Conservation (phyloP, 2,888 invertebrate genomes). For the Trissolcus brochymenae region DNA sequence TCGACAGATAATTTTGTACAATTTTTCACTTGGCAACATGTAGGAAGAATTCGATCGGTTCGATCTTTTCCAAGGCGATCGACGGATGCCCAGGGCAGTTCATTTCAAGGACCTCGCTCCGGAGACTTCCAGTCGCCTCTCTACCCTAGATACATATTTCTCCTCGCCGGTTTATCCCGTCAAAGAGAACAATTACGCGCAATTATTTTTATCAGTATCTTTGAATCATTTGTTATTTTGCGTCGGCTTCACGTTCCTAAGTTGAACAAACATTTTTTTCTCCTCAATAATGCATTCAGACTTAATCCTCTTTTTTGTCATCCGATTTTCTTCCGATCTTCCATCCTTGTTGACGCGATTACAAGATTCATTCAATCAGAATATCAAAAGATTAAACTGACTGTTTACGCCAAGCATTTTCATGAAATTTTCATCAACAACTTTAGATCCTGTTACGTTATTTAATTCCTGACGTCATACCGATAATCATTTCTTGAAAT, state of each 20-base stretch:
- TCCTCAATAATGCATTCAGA: too few species aligned
- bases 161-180: neutral
- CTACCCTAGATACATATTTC: conserved; percentile 49
- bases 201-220: too few species aligned
- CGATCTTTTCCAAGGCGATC: conserved; percentile 55
- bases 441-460: conserved; percentile 57
- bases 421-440: conserved; percentile 60
- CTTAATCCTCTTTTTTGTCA: too few species aligned
- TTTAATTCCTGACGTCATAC: conserved; percentile 39
- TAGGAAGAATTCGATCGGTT: conserved; percentile 50
- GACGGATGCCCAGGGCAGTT: conserved; percentile 52
- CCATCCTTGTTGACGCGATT: too few species aligned
- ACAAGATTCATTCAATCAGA: conserved; percentile 14
- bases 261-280: too few species aligned
- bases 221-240: too few species aligned
- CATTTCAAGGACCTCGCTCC: conserved; percentile 51
- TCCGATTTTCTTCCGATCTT: too few species aligned
- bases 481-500: conserved; percentile 23
- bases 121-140: conserved; percentile 55
- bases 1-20: conserved; percentile 4
- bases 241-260: too few species aligned
- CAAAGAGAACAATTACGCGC: too few species aligned
- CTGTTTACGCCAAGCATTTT: conserved; percentile 59
- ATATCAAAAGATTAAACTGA: conserved; percentile 27
- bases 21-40: conserved; percentile 28